phyloP scores from a whole-genome alignment of 2,113 vertebrate species.

The Hydrolagus affinis region DNA sequence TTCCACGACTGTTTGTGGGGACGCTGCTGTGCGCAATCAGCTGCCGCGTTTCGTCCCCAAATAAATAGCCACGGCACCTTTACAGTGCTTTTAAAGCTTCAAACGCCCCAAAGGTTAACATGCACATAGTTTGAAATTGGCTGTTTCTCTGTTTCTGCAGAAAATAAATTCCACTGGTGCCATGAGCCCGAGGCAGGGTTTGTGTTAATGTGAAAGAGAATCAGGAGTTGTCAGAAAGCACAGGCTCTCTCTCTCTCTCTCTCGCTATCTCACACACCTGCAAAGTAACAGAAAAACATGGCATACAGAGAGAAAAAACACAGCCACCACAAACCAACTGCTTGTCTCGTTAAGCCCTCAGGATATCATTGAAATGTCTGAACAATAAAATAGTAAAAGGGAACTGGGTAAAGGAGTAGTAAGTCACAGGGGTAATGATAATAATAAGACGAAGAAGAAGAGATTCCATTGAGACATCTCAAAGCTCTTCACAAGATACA shows the following conservation, averaged over 20 bases:
- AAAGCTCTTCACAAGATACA: too few species aligned
- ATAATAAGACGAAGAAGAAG: too few species aligned
- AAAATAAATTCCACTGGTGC: conserved; percentile 4
- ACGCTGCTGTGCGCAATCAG: not conserved
- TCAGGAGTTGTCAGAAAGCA: conserved; percentile 24
- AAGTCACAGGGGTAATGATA: too few species aligned
- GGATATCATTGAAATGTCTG: too few species aligned
- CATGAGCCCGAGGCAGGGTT: conserved; percentile 20
- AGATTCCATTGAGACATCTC: too few species aligned
- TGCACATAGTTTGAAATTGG: conserved; percentile 1
- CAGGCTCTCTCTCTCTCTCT: not conserved
- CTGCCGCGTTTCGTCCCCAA: not conserved
- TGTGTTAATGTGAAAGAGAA: conserved; percentile 31
- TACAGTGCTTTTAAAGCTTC: not conserved
- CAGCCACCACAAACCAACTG: conserved; percentile 15
- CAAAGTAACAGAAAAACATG: not conserved
- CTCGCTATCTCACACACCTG: conserved; percentile 19
- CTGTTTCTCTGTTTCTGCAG: not conserved
- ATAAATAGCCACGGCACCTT: not conserved
- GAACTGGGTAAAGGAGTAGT: too few species aligned
- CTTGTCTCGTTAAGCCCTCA: conserved; percentile 9
- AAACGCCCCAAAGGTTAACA: not conserved
- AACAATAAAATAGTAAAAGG: too few species aligned
- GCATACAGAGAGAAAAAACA: not conserved
- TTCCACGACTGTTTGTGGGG: too few species aligned